phyloP scores from a whole-genome alignment of 2,113 vertebrate species.

The Lophura nycthemera region DNA sequence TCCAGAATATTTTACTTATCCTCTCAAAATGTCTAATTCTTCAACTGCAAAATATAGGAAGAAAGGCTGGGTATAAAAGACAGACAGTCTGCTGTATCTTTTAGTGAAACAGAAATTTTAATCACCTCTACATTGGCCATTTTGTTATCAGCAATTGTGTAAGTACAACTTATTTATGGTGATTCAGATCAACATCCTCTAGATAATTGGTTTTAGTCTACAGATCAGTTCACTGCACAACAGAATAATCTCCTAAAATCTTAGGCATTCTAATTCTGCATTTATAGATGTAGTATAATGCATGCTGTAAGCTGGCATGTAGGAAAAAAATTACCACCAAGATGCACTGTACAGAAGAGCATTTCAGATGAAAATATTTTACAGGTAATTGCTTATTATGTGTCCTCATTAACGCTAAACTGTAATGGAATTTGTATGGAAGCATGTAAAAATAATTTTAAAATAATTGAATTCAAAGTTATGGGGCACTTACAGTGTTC shows the following conservation, averaged over 20 bases:
- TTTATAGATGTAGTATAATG: not conserved
- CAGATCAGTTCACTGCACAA: not conserved
- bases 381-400: not conserved
- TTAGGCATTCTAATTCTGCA: not conserved
- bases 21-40: not conserved
- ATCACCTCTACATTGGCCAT: not conserved
- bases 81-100: not conserved
- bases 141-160: not conserved
- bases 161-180: not conserved
- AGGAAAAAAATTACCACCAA: not conserved
- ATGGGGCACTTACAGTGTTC: not conserved
- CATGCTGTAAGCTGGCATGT: not conserved
- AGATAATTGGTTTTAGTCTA: not conserved
- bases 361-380: not conserved
- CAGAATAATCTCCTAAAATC: not conserved
- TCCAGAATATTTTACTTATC: not conserved
- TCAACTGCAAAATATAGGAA: not conserved
- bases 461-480: constrained; percentile 40
- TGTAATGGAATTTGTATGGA: not conserved
- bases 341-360: not conserved
- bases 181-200: not conserved
- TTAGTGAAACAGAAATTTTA: not conserved
- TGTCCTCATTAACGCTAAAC: not conserved
- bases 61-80: not conserved
- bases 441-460: not conserved